Percentiles rank a stretch among this genome's conserved stretches.
phyloP scores from a whole-genome alignment of 92 coral and sea anemone species.

The Parazoanthus swiftii region DNA sequence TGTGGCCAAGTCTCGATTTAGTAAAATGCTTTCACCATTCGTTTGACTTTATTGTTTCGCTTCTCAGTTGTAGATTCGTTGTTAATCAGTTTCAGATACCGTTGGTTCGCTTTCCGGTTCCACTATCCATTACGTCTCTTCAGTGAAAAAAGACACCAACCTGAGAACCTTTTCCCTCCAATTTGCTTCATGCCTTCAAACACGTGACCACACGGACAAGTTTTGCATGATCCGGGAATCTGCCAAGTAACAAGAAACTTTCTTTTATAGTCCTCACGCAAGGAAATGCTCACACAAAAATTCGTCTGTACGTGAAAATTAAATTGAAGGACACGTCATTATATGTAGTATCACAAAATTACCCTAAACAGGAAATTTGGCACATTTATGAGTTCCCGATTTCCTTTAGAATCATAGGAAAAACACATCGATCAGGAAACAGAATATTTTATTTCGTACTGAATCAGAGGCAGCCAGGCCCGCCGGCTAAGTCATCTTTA shows the following conservation, averaged over 20 bases:
- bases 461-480: background rate
- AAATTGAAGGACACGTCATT: background rate
- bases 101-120: too few relatives aligned
- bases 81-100: too few relatives aligned
- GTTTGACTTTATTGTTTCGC: too few relatives aligned
- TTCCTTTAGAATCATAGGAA: background rate
- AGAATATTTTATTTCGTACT: too few relatives aligned
- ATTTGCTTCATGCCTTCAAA: conserved; percentile 57
- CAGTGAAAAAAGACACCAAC: conserved; percentile 8
- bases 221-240: conserved; percentile 56
- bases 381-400: background rate
- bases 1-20: too few relatives aligned
- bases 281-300: too few relatives aligned
- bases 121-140: too few relatives aligned
- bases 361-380: background rate
- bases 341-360: background rate
- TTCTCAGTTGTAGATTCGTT: too few relatives aligned
- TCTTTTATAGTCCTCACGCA: too few relatives aligned
- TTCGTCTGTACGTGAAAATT: too few relatives aligned
- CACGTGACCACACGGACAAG: conserved; percentile 79
- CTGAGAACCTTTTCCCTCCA: conserved; percentile 75
- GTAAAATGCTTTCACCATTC: too few relatives aligned
- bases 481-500: background rate
- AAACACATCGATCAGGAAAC: background rate
- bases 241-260: background rate